Evolutionary conservation across 1,140 invertebrate species (phyloP).

Genomic region (Patella vulgata): DNA sequence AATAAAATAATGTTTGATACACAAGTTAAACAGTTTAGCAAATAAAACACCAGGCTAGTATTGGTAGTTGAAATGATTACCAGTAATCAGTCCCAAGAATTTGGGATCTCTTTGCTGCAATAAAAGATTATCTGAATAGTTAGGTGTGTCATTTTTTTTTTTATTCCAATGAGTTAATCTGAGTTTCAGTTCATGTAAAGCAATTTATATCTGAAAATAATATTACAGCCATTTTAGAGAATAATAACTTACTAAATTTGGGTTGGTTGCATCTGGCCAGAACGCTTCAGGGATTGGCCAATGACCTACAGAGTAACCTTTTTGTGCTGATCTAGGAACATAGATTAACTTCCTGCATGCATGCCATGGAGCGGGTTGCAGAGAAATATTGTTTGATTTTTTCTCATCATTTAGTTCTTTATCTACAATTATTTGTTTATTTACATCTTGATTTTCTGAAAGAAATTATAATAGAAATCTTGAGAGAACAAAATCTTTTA

Average conservation of each 20-base stretch:
- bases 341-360: constrained; percentile 88
- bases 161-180: too few species aligned
- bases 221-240: too few species aligned
- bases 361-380: constrained; percentile 76
- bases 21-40: too few species aligned
- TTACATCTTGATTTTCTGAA: constrained; percentile 54
- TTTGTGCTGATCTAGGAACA: constrained; percentile 90
- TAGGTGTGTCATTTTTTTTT: too few species aligned
- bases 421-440: constrained; percentile 39
- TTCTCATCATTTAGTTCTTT: constrained; percentile 30
- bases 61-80: too few species aligned
- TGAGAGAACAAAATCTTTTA: background rate
- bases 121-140: too few species aligned
- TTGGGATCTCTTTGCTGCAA: too few species aligned
- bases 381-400: constrained; percentile 16
- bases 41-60: too few species aligned
- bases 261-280: constrained; percentile 89
- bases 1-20: too few species aligned
- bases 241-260: constrained; percentile 70
- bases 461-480: constrained; percentile 9
- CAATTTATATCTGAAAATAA: too few species aligned
- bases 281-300: constrained; percentile 99
- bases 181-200: too few species aligned
- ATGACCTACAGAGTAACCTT: constrained; percentile 89
- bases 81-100: too few species aligned